Percentiles rank a stretch among this genome's conserved stretches.
These are phyloP conservation scores for Calephelis virginiensis DNA, from an alignment of 1,140 invertebrate genomes.

Conservation along the genomic window DNA sequence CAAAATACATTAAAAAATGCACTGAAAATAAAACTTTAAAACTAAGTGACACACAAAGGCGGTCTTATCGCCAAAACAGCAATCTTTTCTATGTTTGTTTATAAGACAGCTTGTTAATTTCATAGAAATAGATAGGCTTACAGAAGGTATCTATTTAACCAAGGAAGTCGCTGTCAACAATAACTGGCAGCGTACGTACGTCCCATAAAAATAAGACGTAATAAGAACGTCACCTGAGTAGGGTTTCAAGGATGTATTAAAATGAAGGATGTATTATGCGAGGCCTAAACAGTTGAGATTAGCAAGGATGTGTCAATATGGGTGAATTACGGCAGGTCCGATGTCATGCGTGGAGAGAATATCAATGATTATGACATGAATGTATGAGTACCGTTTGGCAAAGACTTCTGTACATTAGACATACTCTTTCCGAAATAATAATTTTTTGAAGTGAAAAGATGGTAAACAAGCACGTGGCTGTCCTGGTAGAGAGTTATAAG, in stretches of 20 bases:
- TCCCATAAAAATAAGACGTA: background rate
- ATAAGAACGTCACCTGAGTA: background rate
- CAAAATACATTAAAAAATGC: too few relatives aligned
- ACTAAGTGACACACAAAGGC: too few relatives aligned
- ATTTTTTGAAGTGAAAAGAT: too few relatives aligned
- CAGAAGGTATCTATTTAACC: background rate
- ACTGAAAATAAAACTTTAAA: too few relatives aligned
- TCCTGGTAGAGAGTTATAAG: too few relatives aligned
- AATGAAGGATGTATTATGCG: background rate
- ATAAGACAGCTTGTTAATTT: background rate
- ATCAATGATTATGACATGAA: slow-evolving; percentile 11
- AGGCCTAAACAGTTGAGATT: slow-evolving; percentile 15
- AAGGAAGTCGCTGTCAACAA: slow-evolving; percentile 4
- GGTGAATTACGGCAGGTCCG: slow-evolving; percentile 8
- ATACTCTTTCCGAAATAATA: background rate
- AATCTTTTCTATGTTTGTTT: background rate
- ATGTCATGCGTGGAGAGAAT: slow-evolving; percentile 2
- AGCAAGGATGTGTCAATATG: slow-evolving; percentile 18
- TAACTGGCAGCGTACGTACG: background rate
- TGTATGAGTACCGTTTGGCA: background rate
- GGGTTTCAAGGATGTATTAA: slow-evolving; percentile 11
- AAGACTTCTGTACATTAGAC: background rate
- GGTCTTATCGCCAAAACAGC: too few relatives aligned
- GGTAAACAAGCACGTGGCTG: too few relatives aligned
- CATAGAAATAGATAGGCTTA: background rate